A percentile compares a stretch with the other conserved stretches of the same genome.
phyloP scores from a whole-genome alignment of 2,113 vertebrate genomes.

The Rhagologus leucostigma region DNA sequence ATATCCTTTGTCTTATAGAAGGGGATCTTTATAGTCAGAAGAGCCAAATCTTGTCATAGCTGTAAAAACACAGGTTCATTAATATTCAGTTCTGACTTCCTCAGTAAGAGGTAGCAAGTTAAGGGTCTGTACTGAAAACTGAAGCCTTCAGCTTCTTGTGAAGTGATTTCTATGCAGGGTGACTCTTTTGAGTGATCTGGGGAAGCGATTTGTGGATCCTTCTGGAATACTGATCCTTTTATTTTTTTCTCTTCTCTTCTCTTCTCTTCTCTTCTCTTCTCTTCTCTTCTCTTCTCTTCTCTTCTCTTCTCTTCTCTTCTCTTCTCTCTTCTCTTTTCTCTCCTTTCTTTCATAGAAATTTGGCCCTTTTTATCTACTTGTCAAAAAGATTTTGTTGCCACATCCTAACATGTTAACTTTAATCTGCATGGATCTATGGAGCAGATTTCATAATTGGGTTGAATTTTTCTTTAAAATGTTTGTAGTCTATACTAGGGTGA shows the following conservation, averaged over 20 bases:
- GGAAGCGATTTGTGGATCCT: background rate
- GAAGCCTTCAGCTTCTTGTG: background rate
- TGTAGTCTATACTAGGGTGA: background rate
- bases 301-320: no score
- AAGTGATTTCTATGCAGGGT: background rate
- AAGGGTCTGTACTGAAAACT: background rate
- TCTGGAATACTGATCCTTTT: background rate
- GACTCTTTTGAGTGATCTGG: background rate
- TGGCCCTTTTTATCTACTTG: background rate
- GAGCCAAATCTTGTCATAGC: background rate
- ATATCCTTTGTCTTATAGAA: background rate
- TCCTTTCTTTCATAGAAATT: background rate
- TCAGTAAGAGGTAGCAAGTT: background rate
- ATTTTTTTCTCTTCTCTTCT: fast-evolving
- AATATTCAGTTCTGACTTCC: background rate
- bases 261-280: no score
- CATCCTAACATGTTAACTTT: background rate
- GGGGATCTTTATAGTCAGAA: background rate
- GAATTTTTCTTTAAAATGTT: background rate
- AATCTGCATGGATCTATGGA: background rate
- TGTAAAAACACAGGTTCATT: background rate
- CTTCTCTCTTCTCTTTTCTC: background rate
- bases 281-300: no score
- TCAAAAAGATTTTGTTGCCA: background rate
- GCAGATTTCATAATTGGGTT: background rate